Evolutionary conservation across 1,140 invertebrate species (phyloP).

Genomic region (Drosophila miranda): DNA sequence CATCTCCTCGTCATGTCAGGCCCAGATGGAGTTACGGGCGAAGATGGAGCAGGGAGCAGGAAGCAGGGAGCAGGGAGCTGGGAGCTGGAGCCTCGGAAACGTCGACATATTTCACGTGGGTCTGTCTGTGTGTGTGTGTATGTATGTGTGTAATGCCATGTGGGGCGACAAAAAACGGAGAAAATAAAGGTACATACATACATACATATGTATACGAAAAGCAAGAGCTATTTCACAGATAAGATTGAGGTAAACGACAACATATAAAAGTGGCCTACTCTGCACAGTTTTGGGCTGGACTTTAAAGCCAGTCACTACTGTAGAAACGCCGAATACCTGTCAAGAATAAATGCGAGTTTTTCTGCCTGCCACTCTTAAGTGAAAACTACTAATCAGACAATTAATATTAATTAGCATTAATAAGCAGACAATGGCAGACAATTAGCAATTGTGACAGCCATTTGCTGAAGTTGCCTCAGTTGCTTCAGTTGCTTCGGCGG

Average conservation of each 20-base stretch:
- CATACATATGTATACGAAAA: neutral
- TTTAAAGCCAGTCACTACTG: too few species aligned
- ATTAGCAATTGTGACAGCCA: constrained; percentile 56
- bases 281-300: too few species aligned
- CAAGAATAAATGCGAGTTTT: too few species aligned
- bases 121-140: constrained; percentile 19
- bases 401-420: constrained; percentile 26
- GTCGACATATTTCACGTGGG: constrained; percentile 67
- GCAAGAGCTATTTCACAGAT: constrained; percentile 18
- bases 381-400: neutral
- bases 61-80: neutral
- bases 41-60: constrained; percentile 5
- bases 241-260: constrained; percentile 14
- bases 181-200: constrained; percentile 14
- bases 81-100: constrained; percentile 48
- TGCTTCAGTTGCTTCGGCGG: constrained; percentile 26
- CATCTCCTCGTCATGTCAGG: constrained; percentile 38
- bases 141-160: constrained; percentile 15
- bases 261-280: too few species aligned
- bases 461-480: constrained; percentile 35
- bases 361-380: neutral
- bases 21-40: constrained; percentile 25
- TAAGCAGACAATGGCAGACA: constrained; percentile 50
- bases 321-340: too few species aligned
- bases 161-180: constrained; percentile 8